These are phyloP conservation scores for Alloplasta piceator DNA, from an alignment of 2,888 invertebrate genomes.

Conservation along the genomic window DNA sequence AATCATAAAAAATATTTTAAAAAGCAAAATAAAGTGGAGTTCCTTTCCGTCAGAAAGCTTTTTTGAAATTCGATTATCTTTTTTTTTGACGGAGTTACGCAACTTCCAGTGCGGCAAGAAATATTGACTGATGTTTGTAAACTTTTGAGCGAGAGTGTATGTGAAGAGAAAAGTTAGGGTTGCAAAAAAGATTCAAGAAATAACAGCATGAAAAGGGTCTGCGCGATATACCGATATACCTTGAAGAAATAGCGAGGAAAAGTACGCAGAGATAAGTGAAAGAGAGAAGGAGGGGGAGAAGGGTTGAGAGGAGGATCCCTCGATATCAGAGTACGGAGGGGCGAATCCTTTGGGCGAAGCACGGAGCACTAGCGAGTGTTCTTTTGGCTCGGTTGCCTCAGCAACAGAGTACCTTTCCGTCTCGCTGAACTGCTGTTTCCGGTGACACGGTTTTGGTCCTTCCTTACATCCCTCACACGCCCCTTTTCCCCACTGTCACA, in stretches of 20 bases:
- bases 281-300: slow-evolving; percentile 1
- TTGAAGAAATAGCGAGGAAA: too few relatives aligned
- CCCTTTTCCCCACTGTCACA: not conserved
- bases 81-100: too few relatives aligned
- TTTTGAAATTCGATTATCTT: too few relatives aligned
- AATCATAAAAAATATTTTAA: too few relatives aligned
- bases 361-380: slow-evolving; percentile 68
- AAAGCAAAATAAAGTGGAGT: too few relatives aligned
- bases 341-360: slow-evolving; percentile 63
- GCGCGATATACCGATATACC: not conserved
- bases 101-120: too few relatives aligned
- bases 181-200: not conserved
- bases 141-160: too few relatives aligned
- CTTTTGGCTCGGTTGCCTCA: slow-evolving; percentile 77
- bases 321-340: slow-evolving; percentile 52
- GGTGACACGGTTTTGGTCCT: slow-evolving; percentile 74
- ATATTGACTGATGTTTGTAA: too few relatives aligned
- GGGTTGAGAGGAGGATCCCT: slow-evolving; percentile 7
- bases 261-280: not conserved
- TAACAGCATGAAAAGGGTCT: not conserved
- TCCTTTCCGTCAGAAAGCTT: too few relatives aligned
- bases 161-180: slow-evolving; percentile 23
- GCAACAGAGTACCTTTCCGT: slow-evolving; percentile 80
- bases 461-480: slow-evolving; percentile 67
- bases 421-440: slow-evolving; percentile 79